phyloP scores from a whole-genome alignment of 2,113 vertebrate genomes.

The Dendropsophus ebraccatus region DNA sequence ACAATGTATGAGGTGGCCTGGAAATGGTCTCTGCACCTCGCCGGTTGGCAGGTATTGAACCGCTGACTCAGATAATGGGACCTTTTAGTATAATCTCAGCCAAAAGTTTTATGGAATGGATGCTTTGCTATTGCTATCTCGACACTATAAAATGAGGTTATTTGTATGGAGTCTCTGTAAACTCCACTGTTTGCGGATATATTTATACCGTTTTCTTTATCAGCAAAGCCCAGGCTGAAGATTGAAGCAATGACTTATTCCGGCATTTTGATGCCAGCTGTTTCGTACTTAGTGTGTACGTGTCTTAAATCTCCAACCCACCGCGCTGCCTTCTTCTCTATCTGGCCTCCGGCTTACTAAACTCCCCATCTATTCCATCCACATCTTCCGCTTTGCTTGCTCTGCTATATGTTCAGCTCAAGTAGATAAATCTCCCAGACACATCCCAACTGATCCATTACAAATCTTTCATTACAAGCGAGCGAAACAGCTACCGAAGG shows the following conservation, averaged over 20 bases:
- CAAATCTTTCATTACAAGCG: conserved; percentile 4
- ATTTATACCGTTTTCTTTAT: conserved; percentile 28
- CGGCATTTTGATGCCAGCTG: not conserved
- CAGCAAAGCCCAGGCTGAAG: not conserved
- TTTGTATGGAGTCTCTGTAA: conserved; percentile 6
- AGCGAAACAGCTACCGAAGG: not conserved
- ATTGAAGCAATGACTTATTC: conserved; percentile 11
- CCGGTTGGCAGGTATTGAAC: not conserved
- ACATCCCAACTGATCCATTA: conserved; percentile 27
- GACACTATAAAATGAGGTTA: conserved; percentile 23
- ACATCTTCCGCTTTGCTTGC: not conserved
- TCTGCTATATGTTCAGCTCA: not conserved
- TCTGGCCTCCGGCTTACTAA: not conserved
- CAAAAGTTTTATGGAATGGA: not conserved
- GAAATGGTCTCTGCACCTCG: not conserved
- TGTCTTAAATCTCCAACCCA: not conserved
- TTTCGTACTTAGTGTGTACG: not conserved
- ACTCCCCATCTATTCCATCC: not conserved
- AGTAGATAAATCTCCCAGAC: conserved; percentile 16
- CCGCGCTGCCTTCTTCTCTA: not conserved
- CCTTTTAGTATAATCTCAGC: not conserved
- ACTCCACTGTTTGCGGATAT: not conserved
- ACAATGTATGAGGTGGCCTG: not conserved
- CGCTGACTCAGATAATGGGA: not conserved
- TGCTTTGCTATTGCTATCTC: not conserved